Base-by-base conservation (phyloP, 2,113 vertebrate genomes). In the Fregetta grallaria region DNA sequence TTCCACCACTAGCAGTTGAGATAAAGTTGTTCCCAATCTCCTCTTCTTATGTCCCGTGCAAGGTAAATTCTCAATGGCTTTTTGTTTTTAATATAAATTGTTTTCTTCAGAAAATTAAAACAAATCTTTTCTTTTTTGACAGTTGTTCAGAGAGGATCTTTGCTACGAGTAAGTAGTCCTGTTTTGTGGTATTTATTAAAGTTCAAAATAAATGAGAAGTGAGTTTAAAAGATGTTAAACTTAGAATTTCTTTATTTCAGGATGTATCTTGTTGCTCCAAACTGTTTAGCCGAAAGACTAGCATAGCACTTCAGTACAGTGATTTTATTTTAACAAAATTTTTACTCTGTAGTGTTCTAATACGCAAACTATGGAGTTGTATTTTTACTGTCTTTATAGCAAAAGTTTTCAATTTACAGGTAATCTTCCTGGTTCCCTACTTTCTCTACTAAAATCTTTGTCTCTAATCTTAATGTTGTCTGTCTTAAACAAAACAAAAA, bases 1-100 rank as follows among this genome's bases (percentile, higher is more conserved):
- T 98, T 42, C 96, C 98, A 55, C 97, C 97, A 0, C 86, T 98
- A 8, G 94, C 97, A 19, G 30, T 97, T 34, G 96, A 98, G 53
- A 86, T 97, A 9, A 98, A 93, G 32, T 68, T 97, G 15, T 14
- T 96, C 10, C 71, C 87, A 9, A 1, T 90, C 32, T 36, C 67
- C 25, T 96, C 86, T 13, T 59, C 92, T 85, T 56, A 59, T 7
- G n/a, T 67, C 32, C 87, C 95, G 5, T 61, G 47, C 55, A 20
- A 95, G 91, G 96, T 96, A 96, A 79, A 55, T 86, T 66, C 49
- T 49, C 34, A 56, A 26, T 26, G 67, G 11, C 9, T 75, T 52
- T 30, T 58, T 86, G 22, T 7, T 91, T 63, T 63, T 70, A 74
- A 53, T 50, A 55, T 34, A 16, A 80, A 45, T 47, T 40, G 23